Evolutionary conservation across 1,140 invertebrate species (phyloP).

Genomic region (Chironomus striatipennis): DNA sequence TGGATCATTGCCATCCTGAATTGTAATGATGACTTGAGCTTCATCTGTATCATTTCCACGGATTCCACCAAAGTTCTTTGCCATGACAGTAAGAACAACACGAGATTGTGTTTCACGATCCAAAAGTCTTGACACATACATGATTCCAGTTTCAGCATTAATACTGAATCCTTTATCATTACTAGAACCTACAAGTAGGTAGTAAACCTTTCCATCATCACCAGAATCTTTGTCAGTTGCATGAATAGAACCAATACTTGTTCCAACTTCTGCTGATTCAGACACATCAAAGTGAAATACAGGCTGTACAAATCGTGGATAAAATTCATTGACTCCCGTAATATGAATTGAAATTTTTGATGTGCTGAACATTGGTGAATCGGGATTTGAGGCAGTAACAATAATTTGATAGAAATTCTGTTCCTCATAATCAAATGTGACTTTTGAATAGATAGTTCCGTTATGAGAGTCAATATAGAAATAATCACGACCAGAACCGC

Average conservation of each 20-base stretch:
- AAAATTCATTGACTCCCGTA: slow-evolving; percentile 86
- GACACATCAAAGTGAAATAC: slow-evolving; percentile 91
- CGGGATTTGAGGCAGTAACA: slow-evolving; percentile 80
- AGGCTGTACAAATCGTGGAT: slow-evolving; percentile 82
- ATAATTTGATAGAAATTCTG: slow-evolving; percentile 66
- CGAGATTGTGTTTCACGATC: slow-evolving; percentile 87
- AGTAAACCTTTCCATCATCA: slow-evolving; percentile 85
- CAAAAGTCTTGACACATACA: slow-evolving; percentile 70
- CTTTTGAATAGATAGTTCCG: slow-evolving; percentile 66
- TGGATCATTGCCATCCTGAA: slow-evolving; percentile 93
- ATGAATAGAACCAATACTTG: slow-evolving; percentile 73
- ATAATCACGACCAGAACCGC: slow-evolving; percentile 62
- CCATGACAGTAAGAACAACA: slow-evolving; percentile 83
- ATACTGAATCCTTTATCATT: slow-evolving; percentile 88
- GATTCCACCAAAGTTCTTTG: slow-evolving; percentile 89
- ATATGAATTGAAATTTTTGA: slow-evolving; percentile 68
- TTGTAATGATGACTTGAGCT: slow-evolving; percentile 84
- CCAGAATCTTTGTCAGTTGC: slow-evolving; percentile 88
- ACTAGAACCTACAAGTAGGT: slow-evolving; percentile 84
- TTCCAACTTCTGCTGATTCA: slow-evolving; percentile 82
- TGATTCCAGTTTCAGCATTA: slow-evolving; percentile 71
- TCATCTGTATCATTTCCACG: slow-evolving; percentile 91
- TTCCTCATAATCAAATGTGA: slow-evolving; percentile 84
- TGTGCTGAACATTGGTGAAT: slow-evolving; percentile 67
- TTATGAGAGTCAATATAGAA: slow-evolving; percentile 69